Evolutionary conservation across 2,888 invertebrate species (phyloP).

Genomic region (Drosophila subsilvestris): DNA sequence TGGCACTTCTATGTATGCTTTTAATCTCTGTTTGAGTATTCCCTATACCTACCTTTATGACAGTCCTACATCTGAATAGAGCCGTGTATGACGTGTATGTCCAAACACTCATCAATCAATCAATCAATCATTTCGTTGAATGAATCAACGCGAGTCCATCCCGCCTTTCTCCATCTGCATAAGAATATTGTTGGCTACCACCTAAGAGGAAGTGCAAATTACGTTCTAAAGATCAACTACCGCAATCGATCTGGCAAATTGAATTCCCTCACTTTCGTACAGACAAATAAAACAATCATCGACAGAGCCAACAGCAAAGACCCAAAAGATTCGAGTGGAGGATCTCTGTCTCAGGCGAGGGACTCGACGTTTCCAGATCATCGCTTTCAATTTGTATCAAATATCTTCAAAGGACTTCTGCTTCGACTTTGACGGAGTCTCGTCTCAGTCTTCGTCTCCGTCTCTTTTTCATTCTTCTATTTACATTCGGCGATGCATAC

Average conservation of each 20-base stretch:
- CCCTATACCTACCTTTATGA: no score
- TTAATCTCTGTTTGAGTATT: no score
- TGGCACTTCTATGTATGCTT: no score
- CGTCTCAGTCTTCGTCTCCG: slow-evolving; percentile 16
- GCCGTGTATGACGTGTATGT: no score
- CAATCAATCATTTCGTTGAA: slow-evolving; percentile 11
- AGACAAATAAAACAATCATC: slow-evolving; percentile 18
- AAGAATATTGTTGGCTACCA: no score
- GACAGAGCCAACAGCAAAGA: not conserved
- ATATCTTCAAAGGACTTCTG: slow-evolving; percentile 51
- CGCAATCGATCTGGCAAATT: slow-evolving; percentile 46
- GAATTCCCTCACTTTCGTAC: slow-evolving; percentile 14
- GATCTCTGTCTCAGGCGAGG: not conserved
- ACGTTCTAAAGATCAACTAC: slow-evolving; percentile 45
- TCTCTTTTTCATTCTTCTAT: slow-evolving; percentile 20
- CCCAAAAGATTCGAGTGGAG: not conserved
- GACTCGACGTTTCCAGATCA: slow-evolving; percentile 74
- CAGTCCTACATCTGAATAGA: no score
- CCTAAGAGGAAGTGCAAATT: not conserved
- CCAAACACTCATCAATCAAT: slow-evolving; percentile 20
- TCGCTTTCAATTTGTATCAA: slow-evolving; percentile 77
- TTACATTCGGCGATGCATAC: slow-evolving; percentile 21
- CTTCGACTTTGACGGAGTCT: slow-evolving; percentile 49
- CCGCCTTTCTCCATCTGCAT: slow-evolving; percentile 3
- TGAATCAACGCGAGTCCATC: slow-evolving; percentile 30